phyloP scores from a whole-genome alignment of 2,888 invertebrate genomes.

The Diaphora mendica region DNA sequence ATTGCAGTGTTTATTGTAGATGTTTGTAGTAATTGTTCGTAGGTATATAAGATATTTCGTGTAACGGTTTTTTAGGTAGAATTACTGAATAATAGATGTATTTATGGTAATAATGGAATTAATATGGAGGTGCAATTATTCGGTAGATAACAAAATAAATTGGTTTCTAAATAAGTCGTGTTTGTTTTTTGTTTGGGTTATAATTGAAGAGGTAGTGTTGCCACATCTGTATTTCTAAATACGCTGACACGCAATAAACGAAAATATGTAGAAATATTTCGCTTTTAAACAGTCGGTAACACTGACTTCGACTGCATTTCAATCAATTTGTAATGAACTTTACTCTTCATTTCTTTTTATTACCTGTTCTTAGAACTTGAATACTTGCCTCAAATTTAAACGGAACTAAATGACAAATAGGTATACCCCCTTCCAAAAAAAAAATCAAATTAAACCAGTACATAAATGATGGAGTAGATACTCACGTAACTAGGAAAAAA shows the following conservation, averaged over 20 bases:
- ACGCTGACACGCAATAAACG: background rate
- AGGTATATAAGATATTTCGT: slow-evolving; percentile 11
- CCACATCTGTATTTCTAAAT: background rate
- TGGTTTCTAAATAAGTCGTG: background rate
- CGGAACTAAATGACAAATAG: too few relatives aligned
- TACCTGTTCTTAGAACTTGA: too few relatives aligned
- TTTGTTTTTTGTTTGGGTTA: background rate
- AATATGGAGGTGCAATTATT: slow-evolving; percentile 4
- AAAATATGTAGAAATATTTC: too few relatives aligned
- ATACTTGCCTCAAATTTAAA: too few relatives aligned
- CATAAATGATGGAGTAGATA: too few relatives aligned
- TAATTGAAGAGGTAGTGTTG: background rate
- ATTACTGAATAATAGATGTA: slow-evolving; percentile 9
- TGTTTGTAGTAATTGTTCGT: slow-evolving; percentile 17
- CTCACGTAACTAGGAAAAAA: too few relatives aligned
- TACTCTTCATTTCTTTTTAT: too few relatives aligned
- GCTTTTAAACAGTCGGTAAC: too few relatives aligned
- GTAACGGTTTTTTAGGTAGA: slow-evolving; percentile 3
- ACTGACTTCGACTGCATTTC: too few relatives aligned
- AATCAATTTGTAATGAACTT: too few relatives aligned
- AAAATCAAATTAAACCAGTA: too few relatives aligned
- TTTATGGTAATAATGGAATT: background rate
- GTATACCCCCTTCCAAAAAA: too few relatives aligned
- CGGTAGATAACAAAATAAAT: background rate
- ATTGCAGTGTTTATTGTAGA: slow-evolving; percentile 31